phyloP scores from a whole-genome alignment of 2,113 vertebrate species.

The Syrmaticus mikado region DNA sequence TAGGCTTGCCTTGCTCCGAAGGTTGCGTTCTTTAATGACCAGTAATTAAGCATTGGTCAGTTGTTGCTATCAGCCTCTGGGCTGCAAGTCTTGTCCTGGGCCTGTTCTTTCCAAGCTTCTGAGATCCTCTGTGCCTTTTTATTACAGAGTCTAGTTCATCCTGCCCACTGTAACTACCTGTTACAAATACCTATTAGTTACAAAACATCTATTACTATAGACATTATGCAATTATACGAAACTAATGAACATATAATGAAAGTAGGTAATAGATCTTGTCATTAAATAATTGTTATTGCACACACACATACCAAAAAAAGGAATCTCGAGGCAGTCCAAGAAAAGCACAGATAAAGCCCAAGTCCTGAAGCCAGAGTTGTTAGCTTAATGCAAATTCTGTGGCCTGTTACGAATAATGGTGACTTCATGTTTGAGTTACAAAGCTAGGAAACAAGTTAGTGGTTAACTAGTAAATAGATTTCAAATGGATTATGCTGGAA shows the following conservation, averaged over 20 bases:
- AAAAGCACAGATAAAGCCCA: not conserved
- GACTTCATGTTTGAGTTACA: not conserved
- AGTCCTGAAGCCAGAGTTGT: fast-evolving
- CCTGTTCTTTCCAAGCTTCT: not conserved
- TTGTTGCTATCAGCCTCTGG: not conserved
- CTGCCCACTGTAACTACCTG: not conserved
- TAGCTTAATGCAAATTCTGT: not conserved
- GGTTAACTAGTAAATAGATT: not conserved
- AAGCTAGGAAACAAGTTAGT: not conserved
- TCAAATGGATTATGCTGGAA: not conserved
- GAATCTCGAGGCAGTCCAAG: not conserved
- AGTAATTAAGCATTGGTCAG: not conserved
- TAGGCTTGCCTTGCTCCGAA: not conserved
- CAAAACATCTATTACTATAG: not conserved
- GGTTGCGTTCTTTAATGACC: not conserved
- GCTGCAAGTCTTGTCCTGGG: not conserved
- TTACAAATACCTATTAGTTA: not conserved
- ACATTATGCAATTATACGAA: not conserved
- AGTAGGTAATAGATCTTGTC: not conserved
- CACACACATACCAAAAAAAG: not conserved
- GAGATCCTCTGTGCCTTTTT: not conserved
- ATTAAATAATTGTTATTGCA: not conserved
- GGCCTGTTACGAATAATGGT: not conserved
- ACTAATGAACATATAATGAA: not conserved
- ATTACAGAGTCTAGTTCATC: not conserved